Evolutionary conservation across 2,113 vertebrate species (phyloP), one percentile per base, ranked within the genome.

Genomic region (Brachypodius melanocephalos): DNA sequence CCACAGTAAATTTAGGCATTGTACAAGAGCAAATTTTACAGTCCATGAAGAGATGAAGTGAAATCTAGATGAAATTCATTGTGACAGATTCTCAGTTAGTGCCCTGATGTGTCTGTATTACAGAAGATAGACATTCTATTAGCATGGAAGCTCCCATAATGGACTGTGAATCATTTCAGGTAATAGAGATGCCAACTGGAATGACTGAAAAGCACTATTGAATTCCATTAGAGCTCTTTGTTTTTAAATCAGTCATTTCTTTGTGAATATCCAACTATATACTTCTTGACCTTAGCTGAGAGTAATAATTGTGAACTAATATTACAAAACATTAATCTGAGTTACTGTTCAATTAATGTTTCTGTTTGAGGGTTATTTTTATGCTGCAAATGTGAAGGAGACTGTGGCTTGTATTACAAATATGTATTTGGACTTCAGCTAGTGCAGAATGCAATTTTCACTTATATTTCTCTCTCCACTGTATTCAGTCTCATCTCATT

Each of bases 81-180:
- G 98, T 99, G 98, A 98, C 98, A 98, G 98, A 98, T 98, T 98
- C 98, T 98, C 97, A 96, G 98, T 98, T 98, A 98, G 98, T 98
- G 98, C 98, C 96, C 98, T 98, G 98, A 98, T 98, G 97, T 98
- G 98, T 99, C 98, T 99, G 98, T 99, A 98, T 98, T 98, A 98
- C 98, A 98, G 97, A 97, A 99, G 98, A 99, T 99, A 98, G 99
- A 99, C 98, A 99, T 98, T 98, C 98, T 98, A 98, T 99, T 99
- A 98, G 98, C 98, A 98, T 91, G 97, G 97, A 98, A 97, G 98
- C 96, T 97, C 96, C 98, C 96, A 98, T 99, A 99, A 99, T 99
- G 98, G 98, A 98, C 98, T 98, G 98, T 98, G 98, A 99, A 99
- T 99, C 98, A 98, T 98, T 98, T 98, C 98, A 98, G 98, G 98